Base-by-base conservation (phyloP, 1,140 invertebrate genomes). In the Drosophila tristis region DNA sequence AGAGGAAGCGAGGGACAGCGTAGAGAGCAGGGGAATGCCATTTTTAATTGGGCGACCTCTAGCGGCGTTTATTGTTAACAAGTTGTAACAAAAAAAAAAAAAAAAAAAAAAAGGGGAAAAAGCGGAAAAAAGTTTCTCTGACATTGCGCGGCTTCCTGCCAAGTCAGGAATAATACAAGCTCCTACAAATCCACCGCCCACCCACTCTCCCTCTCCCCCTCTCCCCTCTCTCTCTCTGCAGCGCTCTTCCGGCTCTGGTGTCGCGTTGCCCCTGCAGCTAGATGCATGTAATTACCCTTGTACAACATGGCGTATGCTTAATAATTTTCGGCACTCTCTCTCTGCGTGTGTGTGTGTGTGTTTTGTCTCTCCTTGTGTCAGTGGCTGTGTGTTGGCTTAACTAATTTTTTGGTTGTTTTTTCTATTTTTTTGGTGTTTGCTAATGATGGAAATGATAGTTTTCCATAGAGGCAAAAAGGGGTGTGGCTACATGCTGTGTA, bases 271-370 rank as follows among this genome's bases (percentile, higher is more conserved):
- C 35, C 20, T 58, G 31, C 23, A 43, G 45, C 44, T 51, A 44
- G 26, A 47, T 71, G 63, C 54, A 77, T 87, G 75, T 87, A 87
- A 87, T 87, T 87, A 89, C 70, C 71, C 79, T 89, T 89, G 82
- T 82, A 62, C 58, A 76, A 82, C 82, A 89, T 78, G 71, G 64
- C 74, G 78, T 87, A 89, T 87, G 84, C 84, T 87, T 89, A 87
- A 86, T 82, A 78, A 63, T 81, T 64, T 74, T 60, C 26, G 53
- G 43, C 29, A 63, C 59, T 49, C 53, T 61, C 54, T 44, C 20
- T 43, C 35, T 48, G 20, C 42, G 44, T 49, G 25, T 57, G 16
- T 31, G 54, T 51, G 31, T 64, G 49, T 31, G 31, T 31, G 31
- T 9, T 3, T 4, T 4, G 1, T 53, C 13, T 43, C 53, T 64